Conservation (phyloP, 2,888 invertebrate species). For the Neelides folsomi region DNA sequence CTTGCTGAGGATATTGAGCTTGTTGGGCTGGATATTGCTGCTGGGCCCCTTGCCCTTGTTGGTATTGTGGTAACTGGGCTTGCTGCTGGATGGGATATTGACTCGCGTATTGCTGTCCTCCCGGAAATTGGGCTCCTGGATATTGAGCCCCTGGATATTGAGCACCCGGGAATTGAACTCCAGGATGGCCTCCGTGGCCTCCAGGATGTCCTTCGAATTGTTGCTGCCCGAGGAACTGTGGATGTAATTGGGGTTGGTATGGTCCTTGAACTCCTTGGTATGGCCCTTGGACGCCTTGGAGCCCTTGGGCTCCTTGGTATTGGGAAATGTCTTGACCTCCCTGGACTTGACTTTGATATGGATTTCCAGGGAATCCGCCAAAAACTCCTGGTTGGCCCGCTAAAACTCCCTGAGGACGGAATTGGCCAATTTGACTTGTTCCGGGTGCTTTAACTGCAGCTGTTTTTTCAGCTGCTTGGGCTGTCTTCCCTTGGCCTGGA, state of each 20-base stretch:
- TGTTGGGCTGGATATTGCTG: not conserved
- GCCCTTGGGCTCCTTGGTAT: not conserved
- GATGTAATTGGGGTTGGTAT: not conserved
- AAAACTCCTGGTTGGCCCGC: not conserved
- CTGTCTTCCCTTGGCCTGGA: conserved; percentile 13
- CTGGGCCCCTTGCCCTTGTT: conserved; percentile 1
- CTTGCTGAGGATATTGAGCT: not conserved
- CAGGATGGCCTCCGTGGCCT: not conserved
- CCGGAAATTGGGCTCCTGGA: not conserved
- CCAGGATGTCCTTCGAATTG: not conserved
- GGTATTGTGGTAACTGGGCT: not conserved
- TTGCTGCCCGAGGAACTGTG: not conserved
- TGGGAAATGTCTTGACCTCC: conserved; percentile 1
- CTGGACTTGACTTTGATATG: conserved; percentile 10
- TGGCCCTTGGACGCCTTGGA: conserved; percentile 3
- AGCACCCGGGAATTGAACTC: not conserved
- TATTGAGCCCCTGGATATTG: not conserved
- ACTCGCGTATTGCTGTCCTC: not conserved
- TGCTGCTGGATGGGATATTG: not conserved
- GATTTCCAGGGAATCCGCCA: conserved; percentile 1
- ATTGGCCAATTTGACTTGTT: conserved; percentile 2
- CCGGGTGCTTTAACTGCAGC: conserved; percentile 9
- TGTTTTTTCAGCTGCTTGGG: conserved; percentile 11
- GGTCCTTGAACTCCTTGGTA: not conserved
- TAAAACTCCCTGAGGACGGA: conserved; percentile 5